phyloP scores from a whole-genome alignment of 2,888 invertebrate species.

The Athripsodes cinereus region DNA sequence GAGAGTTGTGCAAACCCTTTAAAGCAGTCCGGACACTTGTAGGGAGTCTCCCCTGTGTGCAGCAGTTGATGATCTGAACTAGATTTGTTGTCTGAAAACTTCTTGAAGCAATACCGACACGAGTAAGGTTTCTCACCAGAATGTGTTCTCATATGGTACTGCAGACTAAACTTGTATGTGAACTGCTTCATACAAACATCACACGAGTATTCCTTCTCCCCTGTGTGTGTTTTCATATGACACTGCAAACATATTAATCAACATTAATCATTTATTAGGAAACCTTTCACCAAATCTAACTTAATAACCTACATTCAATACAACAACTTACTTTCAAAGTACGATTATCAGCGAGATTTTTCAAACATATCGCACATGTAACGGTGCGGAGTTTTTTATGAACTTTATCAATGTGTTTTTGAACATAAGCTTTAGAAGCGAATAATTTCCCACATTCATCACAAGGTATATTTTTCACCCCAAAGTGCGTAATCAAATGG shows the following conservation, averaged over 20 bases:
- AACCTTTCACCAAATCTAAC: no score
- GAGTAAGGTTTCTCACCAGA: slow-evolving; percentile 46
- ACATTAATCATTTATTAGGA: no score
- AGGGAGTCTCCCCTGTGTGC: slow-evolving; percentile 46
- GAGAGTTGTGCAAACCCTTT: slow-evolving; percentile 46
- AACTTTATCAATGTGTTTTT: slow-evolving; percentile 17
- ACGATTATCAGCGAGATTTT: slow-evolving; percentile 12
- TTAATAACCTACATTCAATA: not conserved
- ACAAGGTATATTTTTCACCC: slow-evolving; percentile 20
- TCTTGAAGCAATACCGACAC: slow-evolving; percentile 30
- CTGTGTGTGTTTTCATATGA: slow-evolving; percentile 22
- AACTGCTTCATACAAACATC: slow-evolving; percentile 15
- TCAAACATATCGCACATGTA: slow-evolving; percentile 12
- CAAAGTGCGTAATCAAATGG: slow-evolving; percentile 17
- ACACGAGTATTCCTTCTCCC: slow-evolving; percentile 18
- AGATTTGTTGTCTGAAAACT: slow-evolving; percentile 13
- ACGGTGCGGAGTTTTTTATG: slow-evolving; percentile 13
- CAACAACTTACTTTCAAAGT: slow-evolving; percentile 15
- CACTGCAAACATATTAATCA: slow-evolving; percentile 14
- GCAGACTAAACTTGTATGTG: slow-evolving; percentile 37
- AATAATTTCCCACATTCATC: slow-evolving; percentile 19
- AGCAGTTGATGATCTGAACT: slow-evolving; percentile 33
- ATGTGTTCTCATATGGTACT: slow-evolving; percentile 47
- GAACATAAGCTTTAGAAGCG: slow-evolving; percentile 11
- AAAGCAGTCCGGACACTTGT: slow-evolving; percentile 44